phyloP scores from a whole-genome alignment of 2,113 vertebrate genomes.

The Heteronetta atricapilla region DNA sequence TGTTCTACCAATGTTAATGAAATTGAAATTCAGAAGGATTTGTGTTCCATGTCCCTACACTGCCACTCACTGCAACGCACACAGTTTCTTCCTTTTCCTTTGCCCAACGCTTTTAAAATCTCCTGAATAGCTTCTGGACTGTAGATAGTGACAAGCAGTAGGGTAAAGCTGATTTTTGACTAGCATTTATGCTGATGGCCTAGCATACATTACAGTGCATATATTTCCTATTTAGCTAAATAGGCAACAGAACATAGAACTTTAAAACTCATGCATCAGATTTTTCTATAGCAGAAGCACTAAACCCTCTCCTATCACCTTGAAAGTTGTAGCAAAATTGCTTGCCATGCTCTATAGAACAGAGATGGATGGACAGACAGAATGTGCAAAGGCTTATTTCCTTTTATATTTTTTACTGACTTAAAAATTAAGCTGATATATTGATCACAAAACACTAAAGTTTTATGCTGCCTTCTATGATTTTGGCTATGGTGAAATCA shows the following conservation, averaged over 20 bases:
- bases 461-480: neutral
- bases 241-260: neutral
- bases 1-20: neutral
- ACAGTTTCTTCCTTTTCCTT: neutral
- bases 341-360: neutral
- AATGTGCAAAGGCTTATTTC: neutral
- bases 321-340: neutral
- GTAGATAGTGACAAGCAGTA: neutral
- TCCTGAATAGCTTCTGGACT: neutral
- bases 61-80: neutral
- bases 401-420: neutral
- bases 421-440: neutral
- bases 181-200: neutral
- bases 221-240: neutral
- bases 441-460: neutral
- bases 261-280: neutral
- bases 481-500: neutral
- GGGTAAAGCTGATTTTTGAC: neutral
- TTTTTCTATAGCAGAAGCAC: neutral
- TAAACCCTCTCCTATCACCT: neutral
- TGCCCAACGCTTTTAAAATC: neutral
- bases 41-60: neutral
- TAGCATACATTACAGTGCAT: neutral
- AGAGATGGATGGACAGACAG: neutral
- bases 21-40: neutral